Conservation (phyloP, 2,797 vertebrate genomes). For the Tragopan temminckii region DNA sequence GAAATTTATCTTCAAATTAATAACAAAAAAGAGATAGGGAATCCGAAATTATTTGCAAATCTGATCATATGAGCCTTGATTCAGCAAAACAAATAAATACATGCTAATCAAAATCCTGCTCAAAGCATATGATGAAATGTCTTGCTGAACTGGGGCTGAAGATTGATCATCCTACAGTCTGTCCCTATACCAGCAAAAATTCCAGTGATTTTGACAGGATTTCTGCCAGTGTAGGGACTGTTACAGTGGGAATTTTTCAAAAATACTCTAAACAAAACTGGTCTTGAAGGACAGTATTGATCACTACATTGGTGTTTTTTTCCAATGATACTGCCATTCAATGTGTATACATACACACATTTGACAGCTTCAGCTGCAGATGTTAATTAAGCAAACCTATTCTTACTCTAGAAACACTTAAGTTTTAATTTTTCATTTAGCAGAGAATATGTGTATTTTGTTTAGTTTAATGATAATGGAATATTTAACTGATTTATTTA, state of each 20-base stretch:
- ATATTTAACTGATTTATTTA: slow-evolving; percentile 12
- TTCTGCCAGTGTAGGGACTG: background rate
- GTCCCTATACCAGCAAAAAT: background rate
- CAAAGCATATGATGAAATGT: background rate
- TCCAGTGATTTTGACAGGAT: background rate
- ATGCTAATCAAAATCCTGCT: background rate
- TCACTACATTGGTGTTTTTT: background rate
- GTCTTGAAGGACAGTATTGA: background rate
- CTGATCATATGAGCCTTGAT: background rate
- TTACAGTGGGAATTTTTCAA: background rate
- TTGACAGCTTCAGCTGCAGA: slow-evolving; percentile 19
- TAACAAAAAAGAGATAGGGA: background rate
- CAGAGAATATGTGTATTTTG: background rate
- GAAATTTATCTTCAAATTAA: background rate
- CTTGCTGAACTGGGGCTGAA: background rate
- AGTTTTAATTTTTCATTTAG: background rate
- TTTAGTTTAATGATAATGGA: background rate
- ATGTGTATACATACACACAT: background rate
- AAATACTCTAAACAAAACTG: background rate
- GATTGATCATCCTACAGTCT: background rate
- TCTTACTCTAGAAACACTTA: background rate
- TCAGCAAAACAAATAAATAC: background rate
- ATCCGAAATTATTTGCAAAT: background rate
- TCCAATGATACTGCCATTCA: background rate
- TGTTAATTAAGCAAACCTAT: background rate